Percentiles rank a stretch among this genome's conserved stretches.
Conservation (phyloP, 2,888 invertebrate species). For the Zaprionus lineosus region DNA sequence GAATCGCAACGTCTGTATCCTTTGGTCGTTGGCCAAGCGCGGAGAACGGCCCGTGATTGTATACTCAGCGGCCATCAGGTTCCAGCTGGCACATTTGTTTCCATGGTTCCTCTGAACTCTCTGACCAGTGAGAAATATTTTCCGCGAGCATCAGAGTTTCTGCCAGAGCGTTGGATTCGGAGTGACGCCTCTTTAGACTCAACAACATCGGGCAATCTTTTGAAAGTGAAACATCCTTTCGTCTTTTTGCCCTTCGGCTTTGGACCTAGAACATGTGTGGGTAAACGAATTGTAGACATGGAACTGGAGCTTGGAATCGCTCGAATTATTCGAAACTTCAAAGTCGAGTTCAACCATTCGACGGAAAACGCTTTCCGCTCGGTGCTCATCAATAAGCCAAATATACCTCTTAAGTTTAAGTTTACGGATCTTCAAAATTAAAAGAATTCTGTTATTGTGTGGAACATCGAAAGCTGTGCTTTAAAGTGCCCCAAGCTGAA, state of each 20-base stretch:
- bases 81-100: conserved; percentile 87
- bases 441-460: not conserved
- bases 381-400: conserved; percentile 78
- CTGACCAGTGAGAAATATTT: conserved; percentile 85
- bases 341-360: conserved; percentile 74
- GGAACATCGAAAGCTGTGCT: not conserved
- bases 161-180: conserved; percentile 89
- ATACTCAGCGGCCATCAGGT: conserved; percentile 86
- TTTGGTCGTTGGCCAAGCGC: conserved; percentile 84
- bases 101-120: conserved; percentile 86
- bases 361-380: conserved; percentile 73
- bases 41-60: conserved; percentile 84
- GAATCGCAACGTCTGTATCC: conserved; percentile 87
- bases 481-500: no score
- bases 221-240: conserved; percentile 80
- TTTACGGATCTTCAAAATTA: conserved; percentile 69
- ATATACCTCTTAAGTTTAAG: conserved; percentile 82
- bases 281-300: conserved; percentile 89
- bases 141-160: conserved; percentile 85
- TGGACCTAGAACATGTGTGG: conserved; percentile 88
- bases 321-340: conserved; percentile 79
- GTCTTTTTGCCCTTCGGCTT: conserved; percentile 87
- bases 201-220: conserved; percentile 87
- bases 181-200: conserved; percentile 81
- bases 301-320: conserved; percentile 86